These are phyloP conservation scores for Ceraclea dissimilis DNA, from an alignment of 2,888 invertebrate genomes.

Conservation along the genomic window DNA sequence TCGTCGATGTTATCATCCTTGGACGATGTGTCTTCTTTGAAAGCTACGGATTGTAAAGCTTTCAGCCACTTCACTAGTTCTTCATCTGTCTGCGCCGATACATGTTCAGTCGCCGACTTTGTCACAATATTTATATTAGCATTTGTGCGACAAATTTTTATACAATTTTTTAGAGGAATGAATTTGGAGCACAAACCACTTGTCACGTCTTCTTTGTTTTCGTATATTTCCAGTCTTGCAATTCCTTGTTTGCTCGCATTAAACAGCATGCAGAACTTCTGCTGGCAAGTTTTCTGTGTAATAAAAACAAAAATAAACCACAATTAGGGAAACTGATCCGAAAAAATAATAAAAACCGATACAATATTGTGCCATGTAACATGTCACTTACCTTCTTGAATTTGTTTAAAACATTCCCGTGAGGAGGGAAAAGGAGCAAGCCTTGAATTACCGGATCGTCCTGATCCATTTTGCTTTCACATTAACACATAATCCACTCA, in stretches of 20 bases:
- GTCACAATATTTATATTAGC: slow-evolving; percentile 64
- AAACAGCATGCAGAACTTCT: slow-evolving; percentile 68
- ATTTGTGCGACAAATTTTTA: slow-evolving; percentile 69
- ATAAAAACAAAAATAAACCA: slow-evolving; percentile 26
- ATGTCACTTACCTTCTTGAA: slow-evolving; percentile 56
- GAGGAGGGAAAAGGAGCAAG: slow-evolving; percentile 70
- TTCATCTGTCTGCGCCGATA: slow-evolving; percentile 53
- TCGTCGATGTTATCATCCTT: slow-evolving; percentile 62
- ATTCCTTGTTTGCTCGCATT: slow-evolving; percentile 80
- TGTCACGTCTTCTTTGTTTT: slow-evolving; percentile 64
- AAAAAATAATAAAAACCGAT: slow-evolving; percentile 10
- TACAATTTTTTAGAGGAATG: slow-evolving; percentile 78
- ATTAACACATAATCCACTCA: slow-evolving; percentile 6
- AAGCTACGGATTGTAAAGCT: slow-evolving; percentile 74
- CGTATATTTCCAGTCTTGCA: slow-evolving; percentile 78
- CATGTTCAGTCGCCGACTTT: slow-evolving; percentile 61
- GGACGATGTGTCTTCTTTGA: slow-evolving; percentile 59
- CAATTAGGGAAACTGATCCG: slow-evolving; percentile 12
- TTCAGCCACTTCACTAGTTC: slow-evolving; percentile 72
- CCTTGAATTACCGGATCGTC: slow-evolving; percentile 71
- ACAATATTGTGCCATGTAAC: slow-evolving; percentile 10
- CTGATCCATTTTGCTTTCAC: slow-evolving; percentile 51
- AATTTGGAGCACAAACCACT: slow-evolving; percentile 61
- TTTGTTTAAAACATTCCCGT: slow-evolving; percentile 64
- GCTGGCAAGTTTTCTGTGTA: slow-evolving; percentile 77